Evolutionary conservation across 1,140 invertebrate species (phyloP), one percentile per base, ranked within the genome.

Genomic region (Drosophila nigrodunni): DNA sequence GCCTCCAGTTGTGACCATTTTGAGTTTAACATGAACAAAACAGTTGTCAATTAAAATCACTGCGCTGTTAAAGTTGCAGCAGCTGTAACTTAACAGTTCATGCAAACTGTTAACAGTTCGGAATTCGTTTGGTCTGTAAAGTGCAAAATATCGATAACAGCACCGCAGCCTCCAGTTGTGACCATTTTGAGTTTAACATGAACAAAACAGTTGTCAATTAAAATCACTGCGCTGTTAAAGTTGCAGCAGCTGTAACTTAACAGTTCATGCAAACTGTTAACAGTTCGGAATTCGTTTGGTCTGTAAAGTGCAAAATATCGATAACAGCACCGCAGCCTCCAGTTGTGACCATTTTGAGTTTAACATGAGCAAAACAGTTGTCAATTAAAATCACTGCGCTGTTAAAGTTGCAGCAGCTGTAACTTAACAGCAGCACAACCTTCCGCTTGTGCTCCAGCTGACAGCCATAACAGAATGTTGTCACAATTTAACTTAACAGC

Each of bases 141-240:
- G 18, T 21, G 18, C 18, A 15, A 52, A 52, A 34, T 54, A 54
- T 54, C 50, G 50, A 54, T 54, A 47, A 41, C 10, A 11, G 10
- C 39, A 43, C n/a, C 41, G 13, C n/a, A 13, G 5, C 41, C 3
- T 43, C n/a, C 2, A 43, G 2, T 15, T 15, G 25, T 30, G 21
- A 30, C 25, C 52, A 54, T 11, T 50, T 50, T 11, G 11, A 50
- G 25, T 50, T 50, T 50, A 50, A 50, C 49, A 50, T 15, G 25
- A 15, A 15, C 21, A 1, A 52, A 13, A 15, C 8, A 47, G 18
- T 47, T 47, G 18, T 21, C 0, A 8, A 21, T 47, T 8, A 21
- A 47, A 30, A 49, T 50, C 3, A n/a, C n/a, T 34, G 7, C n/a
- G 1, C 3, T 46, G n/a, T 46, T 7, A 1, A 46, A 2, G 4